Base-by-base conservation (phyloP, 2,888 invertebrate species). In the Lasioglossum calceatum region DNA sequence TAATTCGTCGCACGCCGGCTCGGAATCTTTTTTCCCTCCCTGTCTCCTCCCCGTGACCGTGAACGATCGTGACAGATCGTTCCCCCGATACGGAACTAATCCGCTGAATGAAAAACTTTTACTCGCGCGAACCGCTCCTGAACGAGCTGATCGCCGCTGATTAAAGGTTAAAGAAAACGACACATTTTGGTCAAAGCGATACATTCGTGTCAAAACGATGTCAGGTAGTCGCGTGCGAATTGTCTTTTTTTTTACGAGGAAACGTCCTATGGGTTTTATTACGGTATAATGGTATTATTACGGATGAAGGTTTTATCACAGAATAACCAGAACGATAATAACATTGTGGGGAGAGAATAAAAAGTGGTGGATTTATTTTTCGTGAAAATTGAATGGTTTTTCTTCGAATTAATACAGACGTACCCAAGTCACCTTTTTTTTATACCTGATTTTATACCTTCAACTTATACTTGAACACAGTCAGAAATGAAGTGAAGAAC, bases 1-100 rank as follows among this genome's bases (percentile, higher is more conserved):
- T 91, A 91, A 91, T 91, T 91, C 91, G 91, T 91, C 84, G 90
- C 91, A 91, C 91, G 91, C 42, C 84, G 73, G 72, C 78, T 77
- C 71, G 82, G 71, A 83, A 90, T 85, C 89, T 86, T 89, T 87
- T 76, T 61, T 77, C 72, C 70, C 75, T 76, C 42, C 42, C 58
- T 44, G n/a, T 32, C 76, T 64, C 50, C 47, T 23, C 42, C 73
- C 47, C 75, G 47, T 74, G 12, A 32, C 73, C 64, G 42, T 79
- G 70, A 79, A 78, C 36, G 77, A 89, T 89, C 88, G 89, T 87
- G 87, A 89, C 86, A 84, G 89, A 90, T 90, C 89, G 84, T 83
- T 79, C 79, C 77, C 76, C 82, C 85, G 84, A 90, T 89, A 89
- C 85, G 90, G 82, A 81, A 83, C 88, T 88, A 88, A 89, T 90